Evolutionary conservation across 2,797 vertebrate species (phyloP), one percentile per base, ranked within the genome.

Genomic region (Gallirallus australis): DNA sequence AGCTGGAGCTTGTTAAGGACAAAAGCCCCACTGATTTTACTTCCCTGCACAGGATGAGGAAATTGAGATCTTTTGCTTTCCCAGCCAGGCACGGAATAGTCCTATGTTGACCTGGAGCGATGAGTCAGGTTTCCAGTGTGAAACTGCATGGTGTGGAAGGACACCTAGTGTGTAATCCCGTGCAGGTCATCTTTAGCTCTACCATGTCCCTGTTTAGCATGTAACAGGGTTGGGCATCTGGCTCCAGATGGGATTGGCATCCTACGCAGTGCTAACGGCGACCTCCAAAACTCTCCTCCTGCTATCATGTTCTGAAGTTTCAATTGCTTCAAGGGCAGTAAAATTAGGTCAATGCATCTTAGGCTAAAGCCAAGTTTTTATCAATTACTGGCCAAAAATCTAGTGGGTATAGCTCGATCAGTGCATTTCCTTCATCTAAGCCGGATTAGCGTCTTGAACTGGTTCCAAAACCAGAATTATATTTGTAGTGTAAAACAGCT

Each of bases 391-490:
- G 81, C 82, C 52, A 37, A 82, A 96, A 90, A 86, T 4, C 10
- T 19, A 33, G 59, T 30, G 90, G 70, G 48, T 84, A 28, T 54
- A 73, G 56, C 76, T n/a, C 35, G 56, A 79, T 47, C 80, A 71
- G 19, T 60, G 45, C 52, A 53, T 63, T 94, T 95, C 77, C 70
- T 94, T 57, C 81, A 66, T 27, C 80, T 89, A 94, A 84, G 18
- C n/a, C 2, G 15, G 93, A 91, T 94, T 93, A 94, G 89, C 82
- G 73, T 57, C 91, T 66, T 91, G 95, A 96, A 89, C 28, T 12
- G 1, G 16, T 56, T 90, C 96, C 95, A 95, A 91, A 84, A 8
- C 11, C 68, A 63, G 89, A 93, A 91, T 93, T 77, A 13, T 59
- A 50, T 84, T 76, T 94, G 85, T 93, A 73, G 59, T 59, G 66